Percentiles rank a stretch among this genome's conserved stretches.
Evolutionary conservation across 2,888 invertebrate genomes (phyloP).

Genomic region (Nomada fabriciana): DNA sequence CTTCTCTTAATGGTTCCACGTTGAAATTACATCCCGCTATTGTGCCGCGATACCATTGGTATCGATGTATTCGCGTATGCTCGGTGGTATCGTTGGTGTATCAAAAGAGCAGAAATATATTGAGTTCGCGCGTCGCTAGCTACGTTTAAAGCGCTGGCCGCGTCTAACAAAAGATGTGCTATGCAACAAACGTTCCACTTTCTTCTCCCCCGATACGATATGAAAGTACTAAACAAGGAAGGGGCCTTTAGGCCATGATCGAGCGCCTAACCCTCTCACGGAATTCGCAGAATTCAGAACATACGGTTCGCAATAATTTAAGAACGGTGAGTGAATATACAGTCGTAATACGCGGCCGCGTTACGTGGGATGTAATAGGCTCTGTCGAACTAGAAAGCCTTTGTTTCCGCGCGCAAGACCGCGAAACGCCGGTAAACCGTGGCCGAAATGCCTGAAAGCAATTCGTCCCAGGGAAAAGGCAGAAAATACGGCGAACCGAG

Average conservation of each 20-base stretch:
- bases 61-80: neutral
- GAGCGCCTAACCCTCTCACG: no score
- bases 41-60: constrained; percentile 27
- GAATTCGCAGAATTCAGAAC: no score
- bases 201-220: neutral
- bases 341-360: neutral
- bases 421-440: neutral
- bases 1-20: constrained; percentile 29
- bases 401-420: neutral
- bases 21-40: constrained; percentile 40
- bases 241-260: no score
- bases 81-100: neutral
- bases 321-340: neutral
- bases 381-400: constrained; percentile 5
- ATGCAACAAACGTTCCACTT: neutral
- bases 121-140: neutral
- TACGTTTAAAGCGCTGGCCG: neutral
- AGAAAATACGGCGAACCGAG: neutral
- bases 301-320: neutral
- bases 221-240: neutral
- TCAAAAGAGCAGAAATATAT: neutral
- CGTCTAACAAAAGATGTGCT: neutral
- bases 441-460: neutral
- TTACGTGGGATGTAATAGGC: constrained; percentile 10
- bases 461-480: no score